Base-by-base conservation (phyloP, 1,140 invertebrate genomes). In the Drosophila pseudoananassae region DNA sequence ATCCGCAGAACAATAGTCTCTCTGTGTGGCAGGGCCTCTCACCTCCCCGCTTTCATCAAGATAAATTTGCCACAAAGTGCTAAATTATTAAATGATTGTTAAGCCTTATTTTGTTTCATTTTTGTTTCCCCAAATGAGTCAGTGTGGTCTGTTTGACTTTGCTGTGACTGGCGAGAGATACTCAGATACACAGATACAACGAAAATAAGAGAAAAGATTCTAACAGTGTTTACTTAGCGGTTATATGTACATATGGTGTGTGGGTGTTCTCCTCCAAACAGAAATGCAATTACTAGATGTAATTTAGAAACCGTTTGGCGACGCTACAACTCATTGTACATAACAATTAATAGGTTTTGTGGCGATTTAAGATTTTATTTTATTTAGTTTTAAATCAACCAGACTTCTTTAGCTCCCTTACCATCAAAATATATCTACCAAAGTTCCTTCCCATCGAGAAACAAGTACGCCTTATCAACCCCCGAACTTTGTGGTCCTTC, bases 31-130 rank as follows among this genome's bases (percentile, higher is more conserved):
- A 38, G 52, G 47, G 43, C 12, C 27, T 9, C 27, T 29, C 6
- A 20, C 15, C 17, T 9, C 43, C 4, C 63, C 81, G 57, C 82
- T 63, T 80, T 73, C 84, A 85, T 85, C 84, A 81, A 77, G 65
- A 55, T 68, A 72, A 78, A 78, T 78, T 85, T 87, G 61, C 64
- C 59, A 56, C 80, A 85, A 82, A 76, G 74, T 87, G 82, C 65
- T 85, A 85, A 87, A 85, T 85, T 85, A 82, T 87, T 87, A 85
- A 85, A 82, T 87, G 82, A 82, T 87, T 66, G 64, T 87, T 87
- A 75, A 78, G 72, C 64, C 51, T 57, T 72, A 70, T 81, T 80
- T 73, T 64, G 38, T 78, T 76, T 76, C 54, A 68, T 66, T 81
- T 78, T 68, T 60, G 27, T 71, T 60, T 69, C 17, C 51, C 25